Percentiles rank a stretch among this genome's conserved stretches.
Evolutionary conservation across 2,797 vertebrate species (phyloP).

Genomic region (Crocidura indochinensis): DNA sequence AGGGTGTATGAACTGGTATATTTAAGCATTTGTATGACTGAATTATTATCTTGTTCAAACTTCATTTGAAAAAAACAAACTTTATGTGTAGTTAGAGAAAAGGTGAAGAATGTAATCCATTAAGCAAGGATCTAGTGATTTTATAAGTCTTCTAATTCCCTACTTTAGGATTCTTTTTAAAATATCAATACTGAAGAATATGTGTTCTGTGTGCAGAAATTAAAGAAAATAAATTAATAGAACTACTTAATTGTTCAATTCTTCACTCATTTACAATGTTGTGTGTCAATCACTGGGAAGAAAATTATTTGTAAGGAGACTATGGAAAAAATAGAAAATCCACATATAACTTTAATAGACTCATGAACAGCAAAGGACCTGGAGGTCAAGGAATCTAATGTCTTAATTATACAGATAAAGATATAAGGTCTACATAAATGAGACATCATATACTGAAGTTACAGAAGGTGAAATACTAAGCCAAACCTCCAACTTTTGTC

Average conservation of each 20-base stretch:
- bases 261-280: slow-evolving; percentile 43
- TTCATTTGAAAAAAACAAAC: slow-evolving; percentile 14
- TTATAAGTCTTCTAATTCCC: not conserved
- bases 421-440: not conserved
- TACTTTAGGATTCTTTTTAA: slow-evolving; percentile 34
- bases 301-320: slow-evolving; percentile 58
- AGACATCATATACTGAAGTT: not conserved
- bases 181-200: not conserved
- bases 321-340: slow-evolving; percentile 38
- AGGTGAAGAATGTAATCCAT: not conserved
- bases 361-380: not conserved
- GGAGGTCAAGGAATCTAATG: not conserved
- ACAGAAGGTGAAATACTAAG: not conserved
- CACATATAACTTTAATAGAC: not conserved
- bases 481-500: not conserved
- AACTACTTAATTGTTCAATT: slow-evolving; percentile 12
- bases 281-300: slow-evolving; percentile 12
- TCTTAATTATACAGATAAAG: slow-evolving; percentile 29
- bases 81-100: not conserved
- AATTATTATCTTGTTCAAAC: slow-evolving; percentile 56
- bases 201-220: slow-evolving; percentile 55
- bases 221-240: slow-evolving; percentile 40
- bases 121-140: not conserved
- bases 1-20: not conserved
- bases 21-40: slow-evolving; percentile 58